phyloP scores from a whole-genome alignment of 1,140 invertebrate species.

The Panagrolaimus sp. region DNA sequence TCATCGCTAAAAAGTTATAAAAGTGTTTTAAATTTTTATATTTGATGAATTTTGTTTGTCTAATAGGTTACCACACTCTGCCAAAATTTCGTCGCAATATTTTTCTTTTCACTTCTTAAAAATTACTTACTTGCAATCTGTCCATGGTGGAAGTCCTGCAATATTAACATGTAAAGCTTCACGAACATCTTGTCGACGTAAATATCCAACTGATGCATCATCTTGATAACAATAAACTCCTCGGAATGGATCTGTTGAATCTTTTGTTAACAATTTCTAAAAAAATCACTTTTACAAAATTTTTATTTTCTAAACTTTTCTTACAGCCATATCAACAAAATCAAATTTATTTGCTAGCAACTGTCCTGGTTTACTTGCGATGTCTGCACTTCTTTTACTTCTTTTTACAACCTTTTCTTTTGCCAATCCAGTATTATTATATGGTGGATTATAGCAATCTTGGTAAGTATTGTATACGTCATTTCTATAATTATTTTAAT shows the following conservation, averaged over 20 bases:
- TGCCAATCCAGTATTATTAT: background rate
- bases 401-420: conserved; percentile 8
- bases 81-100: no score
- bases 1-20: background rate
- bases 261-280: background rate
- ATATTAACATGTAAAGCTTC: conserved; percentile 23
- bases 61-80: no score
- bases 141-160: conserved; percentile 24
- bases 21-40: no score
- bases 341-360: conserved; percentile 12
- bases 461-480: conserved; percentile 48
- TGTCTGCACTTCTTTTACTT: conserved; percentile 16
- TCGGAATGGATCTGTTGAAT: conserved; percentile 15
- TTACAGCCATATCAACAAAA: conserved; percentile 18
- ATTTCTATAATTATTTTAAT: background rate
- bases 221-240: conserved; percentile 27
- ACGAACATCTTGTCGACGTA: conserved; percentile 25
- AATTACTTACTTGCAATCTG: conserved; percentile 25
- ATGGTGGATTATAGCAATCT: conserved; percentile 38
- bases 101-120: no score
- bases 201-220: conserved; percentile 11
- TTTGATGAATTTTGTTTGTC: no score
- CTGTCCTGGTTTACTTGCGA: background rate
- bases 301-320: background rate
- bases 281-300: no score